Base-by-base conservation (phyloP, 2,113 vertebrate species). In the Cichladusa arquata region DNA sequence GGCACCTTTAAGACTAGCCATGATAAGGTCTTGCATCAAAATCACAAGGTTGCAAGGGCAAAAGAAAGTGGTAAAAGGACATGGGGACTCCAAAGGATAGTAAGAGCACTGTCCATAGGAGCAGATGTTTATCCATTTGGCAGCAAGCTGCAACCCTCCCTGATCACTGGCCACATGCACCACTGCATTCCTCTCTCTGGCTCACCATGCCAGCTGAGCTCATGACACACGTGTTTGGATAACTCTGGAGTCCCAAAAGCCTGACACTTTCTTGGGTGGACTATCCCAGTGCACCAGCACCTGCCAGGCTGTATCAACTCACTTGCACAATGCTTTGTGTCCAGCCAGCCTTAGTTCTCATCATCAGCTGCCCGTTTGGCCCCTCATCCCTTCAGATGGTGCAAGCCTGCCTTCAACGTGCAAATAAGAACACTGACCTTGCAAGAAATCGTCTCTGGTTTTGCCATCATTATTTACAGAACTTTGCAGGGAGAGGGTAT, bases 21-120 rank as follows among this genome's bases (percentile, higher is more conserved):
- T 17, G 11, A 1, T 8, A 24, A 67, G 34, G 20, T 22, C 23
- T 74, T 51, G 19, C 11, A 34, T 28, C 28, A 86, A 66, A 19
- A 45, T 28, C 23, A 58, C 1, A 0, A 51, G 29, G 15, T 29
- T 51, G 14, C 7, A 69, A 60, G 33, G 38, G 73, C 38, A 54
- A 67, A 60, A 89, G 20, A 25, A 88, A 51, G 12, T 33, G 25
- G 11, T 45, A 38, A 50, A 64, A 83, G 8, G 22, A 48, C 1
- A 0, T 51, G 11, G 26, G 16, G 12, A n/a, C 24, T 48, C 61
- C 10, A 47, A 61, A 66, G 54, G 12, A 16, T 3, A 26, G 4
- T 13, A 19, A 60, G 9, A 60, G 28, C 31, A 16, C 3, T 34
- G 34, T 20, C 20, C n/a, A 11, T 42, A 56, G 45, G 20, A 60